Percentiles rank a stretch among this genome's conserved stretches.
phyloP scores from a whole-genome alignment of 1,140 invertebrate species.

The Carcinoscorpius rotundicauda region DNA sequence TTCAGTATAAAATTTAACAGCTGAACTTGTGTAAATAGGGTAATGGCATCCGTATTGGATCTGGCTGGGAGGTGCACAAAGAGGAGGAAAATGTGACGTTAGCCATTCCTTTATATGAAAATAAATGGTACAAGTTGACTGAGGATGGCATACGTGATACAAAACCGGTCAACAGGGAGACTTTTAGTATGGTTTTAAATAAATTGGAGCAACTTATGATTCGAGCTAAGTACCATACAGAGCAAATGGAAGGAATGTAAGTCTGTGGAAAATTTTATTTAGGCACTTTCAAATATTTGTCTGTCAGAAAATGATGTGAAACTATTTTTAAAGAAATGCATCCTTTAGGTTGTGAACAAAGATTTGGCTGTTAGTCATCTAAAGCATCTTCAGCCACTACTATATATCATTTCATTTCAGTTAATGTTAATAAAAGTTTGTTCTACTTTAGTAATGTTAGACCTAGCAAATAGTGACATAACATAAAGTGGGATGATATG shows the following conservation, averaged over 20 bases:
- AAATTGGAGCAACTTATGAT: constrained; percentile 68
- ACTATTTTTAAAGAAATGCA: too few relatives aligned
- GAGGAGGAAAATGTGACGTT: constrained; percentile 44
- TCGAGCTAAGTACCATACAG: constrained; percentile 81
- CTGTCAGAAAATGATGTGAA: too few relatives aligned
- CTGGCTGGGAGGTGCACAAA: constrained; percentile 33
- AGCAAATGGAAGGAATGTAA: constrained; percentile 75
- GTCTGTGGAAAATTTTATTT: constrained; percentile 14
- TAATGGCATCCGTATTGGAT: constrained; percentile 45
- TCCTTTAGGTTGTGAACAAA: too few relatives aligned
- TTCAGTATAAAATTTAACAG: too few relatives aligned
- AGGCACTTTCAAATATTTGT: too few relatives aligned
- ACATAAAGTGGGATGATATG: too few relatives aligned
- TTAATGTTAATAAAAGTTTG: too few relatives aligned
- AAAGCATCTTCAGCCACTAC: too few relatives aligned
- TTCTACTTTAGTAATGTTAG: too few relatives aligned
- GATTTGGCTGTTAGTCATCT: too few relatives aligned
- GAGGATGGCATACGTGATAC: constrained; percentile 37
- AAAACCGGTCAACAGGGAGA: constrained; percentile 47
- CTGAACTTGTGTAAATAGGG: background rate
- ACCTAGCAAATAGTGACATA: too few relatives aligned
- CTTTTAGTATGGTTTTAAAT: constrained; percentile 73
- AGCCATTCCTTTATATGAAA: constrained; percentile 50
- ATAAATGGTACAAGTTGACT: constrained; percentile 56
- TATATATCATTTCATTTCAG: too few relatives aligned